phyloP scores from a whole-genome alignment of 1,140 invertebrate genomes.

The Drosophila chauvacae region DNA sequence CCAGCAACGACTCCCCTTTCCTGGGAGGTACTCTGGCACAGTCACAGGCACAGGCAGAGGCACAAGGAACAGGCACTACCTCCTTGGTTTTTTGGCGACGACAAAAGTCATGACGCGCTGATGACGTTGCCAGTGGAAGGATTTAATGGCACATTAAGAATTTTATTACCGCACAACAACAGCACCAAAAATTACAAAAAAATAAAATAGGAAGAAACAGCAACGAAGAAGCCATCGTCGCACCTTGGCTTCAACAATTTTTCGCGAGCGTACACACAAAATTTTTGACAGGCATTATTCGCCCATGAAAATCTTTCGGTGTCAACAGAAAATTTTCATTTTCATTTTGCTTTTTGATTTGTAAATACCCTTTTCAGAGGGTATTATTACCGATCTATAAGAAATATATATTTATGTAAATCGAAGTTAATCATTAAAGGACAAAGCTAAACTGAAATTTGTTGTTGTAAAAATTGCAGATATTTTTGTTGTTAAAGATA shows the following conservation, averaged over 20 bases:
- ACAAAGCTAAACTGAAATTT: not conserved
- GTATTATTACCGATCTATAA: not conserved
- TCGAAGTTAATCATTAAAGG: not conserved
- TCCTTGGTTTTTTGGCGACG: conserved; percentile 53
- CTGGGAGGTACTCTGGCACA: not conserved
- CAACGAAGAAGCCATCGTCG: conserved; percentile 53
- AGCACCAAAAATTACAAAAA: conserved; percentile 21
- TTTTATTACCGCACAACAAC: conserved; percentile 78
- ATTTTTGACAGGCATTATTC: conserved; percentile 71
- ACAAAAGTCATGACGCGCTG: conserved; percentile 81
- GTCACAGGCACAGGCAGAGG: conserved; percentile 4
- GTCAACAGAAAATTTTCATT: conserved; percentile 71
- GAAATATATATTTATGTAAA: not conserved
- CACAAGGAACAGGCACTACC: conserved; percentile 5
- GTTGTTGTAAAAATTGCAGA: not conserved
- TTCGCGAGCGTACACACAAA: conserved; percentile 73
- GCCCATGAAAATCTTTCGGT: conserved; percentile 70
- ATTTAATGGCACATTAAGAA: conserved; percentile 83
- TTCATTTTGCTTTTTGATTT: conserved; percentile 17
- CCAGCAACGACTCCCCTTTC: not conserved
- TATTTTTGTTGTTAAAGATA: not conserved
- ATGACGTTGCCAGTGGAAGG: conserved; percentile 81
- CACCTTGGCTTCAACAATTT: conserved; percentile 75
- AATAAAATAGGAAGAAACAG: not conserved
- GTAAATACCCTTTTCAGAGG: not conserved